These are phyloP conservation scores for Melitaea athalia DNA, from an alignment of 2,888 invertebrate genomes.

Conservation along the genomic window DNA sequence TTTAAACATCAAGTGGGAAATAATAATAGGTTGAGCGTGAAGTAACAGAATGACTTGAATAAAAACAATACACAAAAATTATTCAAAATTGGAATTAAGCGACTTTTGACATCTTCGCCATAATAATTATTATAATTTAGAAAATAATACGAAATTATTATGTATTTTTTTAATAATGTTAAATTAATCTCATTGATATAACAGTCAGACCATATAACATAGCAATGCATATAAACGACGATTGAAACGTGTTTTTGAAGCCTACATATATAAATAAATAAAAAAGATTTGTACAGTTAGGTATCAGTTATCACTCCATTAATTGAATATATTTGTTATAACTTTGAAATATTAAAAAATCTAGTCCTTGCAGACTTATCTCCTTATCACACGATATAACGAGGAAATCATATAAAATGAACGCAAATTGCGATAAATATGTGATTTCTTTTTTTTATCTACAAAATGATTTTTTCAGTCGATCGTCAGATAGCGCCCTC, in stretches of 20 bases:
- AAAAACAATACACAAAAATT: too few species aligned
- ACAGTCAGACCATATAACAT: too few species aligned
- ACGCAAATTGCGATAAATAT: conserved; percentile 76
- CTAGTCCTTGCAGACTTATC: conserved; percentile 52
- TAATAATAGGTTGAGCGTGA: too few species aligned
- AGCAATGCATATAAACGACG: too few species aligned
- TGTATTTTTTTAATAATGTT: too few species aligned
- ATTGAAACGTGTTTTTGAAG: too few species aligned
- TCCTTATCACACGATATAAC: conserved; percentile 64
- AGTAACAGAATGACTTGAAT: too few species aligned
- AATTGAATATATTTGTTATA: conserved; percentile 16
- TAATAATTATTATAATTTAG: too few species aligned
- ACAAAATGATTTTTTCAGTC: conserved; percentile 74
- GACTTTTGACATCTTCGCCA: not conserved
- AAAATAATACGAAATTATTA: not conserved
- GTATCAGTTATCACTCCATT: not conserved
- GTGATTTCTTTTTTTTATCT: conserved; percentile 71
- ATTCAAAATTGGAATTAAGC: not conserved
- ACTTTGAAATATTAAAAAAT: conserved; percentile 49
- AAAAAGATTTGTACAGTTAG: not conserved
- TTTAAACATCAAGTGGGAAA: too few species aligned
- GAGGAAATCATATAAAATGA: conserved; percentile 66
- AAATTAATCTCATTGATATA: too few species aligned
- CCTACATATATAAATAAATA: not conserved
- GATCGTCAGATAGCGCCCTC: conserved; percentile 69